Evolutionary conservation across 2,888 invertebrate species (phyloP).

Genomic region (Scaptomyza parva): DNA sequence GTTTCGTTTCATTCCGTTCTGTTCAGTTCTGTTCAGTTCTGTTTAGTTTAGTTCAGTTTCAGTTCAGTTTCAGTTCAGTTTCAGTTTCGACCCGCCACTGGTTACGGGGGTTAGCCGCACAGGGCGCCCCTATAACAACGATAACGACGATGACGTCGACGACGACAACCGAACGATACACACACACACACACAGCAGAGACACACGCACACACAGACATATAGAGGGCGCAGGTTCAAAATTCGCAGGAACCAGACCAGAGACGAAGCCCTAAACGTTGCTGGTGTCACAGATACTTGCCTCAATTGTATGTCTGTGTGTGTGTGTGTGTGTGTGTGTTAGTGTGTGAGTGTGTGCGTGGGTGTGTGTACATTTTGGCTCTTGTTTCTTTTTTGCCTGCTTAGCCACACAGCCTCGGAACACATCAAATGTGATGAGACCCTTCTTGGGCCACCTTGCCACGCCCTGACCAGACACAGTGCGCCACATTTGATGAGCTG

Average conservation of each 20-base stretch:
- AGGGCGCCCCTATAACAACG: slow-evolving; percentile 45
- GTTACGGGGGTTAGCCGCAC: slow-evolving; percentile 38
- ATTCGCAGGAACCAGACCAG: slow-evolving; percentile 45
- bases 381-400: slow-evolving; percentile 31
- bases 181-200: slow-evolving; percentile 16
- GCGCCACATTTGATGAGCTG: slow-evolving; percentile 24
- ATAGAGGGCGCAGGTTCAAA: slow-evolving; percentile 46
- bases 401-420: slow-evolving; percentile 16
- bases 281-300: slow-evolving; percentile 33
- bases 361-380: slow-evolving; percentile 8
- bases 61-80: too few relatives aligned
- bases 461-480: slow-evolving; percentile 26
- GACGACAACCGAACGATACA: slow-evolving; percentile 9
- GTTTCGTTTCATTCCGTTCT: background rate
- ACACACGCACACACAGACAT: slow-evolving; percentile 4
- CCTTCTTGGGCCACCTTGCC: slow-evolving; percentile 14
- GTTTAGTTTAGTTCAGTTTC: too few relatives aligned
- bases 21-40: background rate
- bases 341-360: background rate
- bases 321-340: slow-evolving; percentile 1
- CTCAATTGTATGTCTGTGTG: slow-evolving; percentile 4
- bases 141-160: slow-evolving; percentile 4
- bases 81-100: slow-evolving; percentile 13
- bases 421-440: slow-evolving; percentile 9
- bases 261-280: slow-evolving; percentile 42